Evolutionary conservation across 2,113 vertebrate genomes (phyloP).

Genomic region (Emydocephalus ijimae): DNA sequence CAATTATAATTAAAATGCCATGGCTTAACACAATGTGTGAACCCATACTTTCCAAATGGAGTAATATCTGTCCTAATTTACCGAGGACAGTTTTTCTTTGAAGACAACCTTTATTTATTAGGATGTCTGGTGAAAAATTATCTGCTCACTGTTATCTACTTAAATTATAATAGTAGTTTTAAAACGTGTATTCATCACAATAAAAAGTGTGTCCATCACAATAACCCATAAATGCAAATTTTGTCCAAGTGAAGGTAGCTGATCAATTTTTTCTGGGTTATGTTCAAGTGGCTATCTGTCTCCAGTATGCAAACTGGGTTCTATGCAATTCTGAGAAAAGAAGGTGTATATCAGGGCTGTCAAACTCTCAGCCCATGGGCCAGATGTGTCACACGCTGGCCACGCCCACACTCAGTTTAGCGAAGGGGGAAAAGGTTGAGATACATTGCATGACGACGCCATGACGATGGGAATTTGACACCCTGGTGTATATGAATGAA

Average conservation of each 20-base stretch:
- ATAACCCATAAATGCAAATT: neutral
- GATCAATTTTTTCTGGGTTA: neutral
- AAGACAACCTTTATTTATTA: neutral
- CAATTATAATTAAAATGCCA: neutral
- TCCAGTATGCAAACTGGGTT: neutral
- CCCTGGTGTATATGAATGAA: neutral
- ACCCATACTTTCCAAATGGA: neutral
- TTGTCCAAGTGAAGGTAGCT: neutral
- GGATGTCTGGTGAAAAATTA: neutral
- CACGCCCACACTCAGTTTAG: no score
- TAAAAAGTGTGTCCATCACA: neutral
- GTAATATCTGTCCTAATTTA: neutral
- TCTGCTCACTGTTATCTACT: neutral
- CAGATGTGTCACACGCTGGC: no score
- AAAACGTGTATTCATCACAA: neutral
- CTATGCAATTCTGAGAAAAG: neutral
- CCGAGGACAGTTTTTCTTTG: neutral
- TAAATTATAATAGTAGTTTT: neutral
- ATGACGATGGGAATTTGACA: no score
- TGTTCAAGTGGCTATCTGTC: neutral
- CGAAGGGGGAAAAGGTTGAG: no score
- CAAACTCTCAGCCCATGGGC: no score
- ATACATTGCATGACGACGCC: no score
- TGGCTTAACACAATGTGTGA: neutral
- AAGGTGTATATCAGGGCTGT: neutral